These are phyloP conservation scores for Celastrina argiolus DNA, from an alignment of 2,888 invertebrate genomes.

Conservation along the genomic window DNA sequence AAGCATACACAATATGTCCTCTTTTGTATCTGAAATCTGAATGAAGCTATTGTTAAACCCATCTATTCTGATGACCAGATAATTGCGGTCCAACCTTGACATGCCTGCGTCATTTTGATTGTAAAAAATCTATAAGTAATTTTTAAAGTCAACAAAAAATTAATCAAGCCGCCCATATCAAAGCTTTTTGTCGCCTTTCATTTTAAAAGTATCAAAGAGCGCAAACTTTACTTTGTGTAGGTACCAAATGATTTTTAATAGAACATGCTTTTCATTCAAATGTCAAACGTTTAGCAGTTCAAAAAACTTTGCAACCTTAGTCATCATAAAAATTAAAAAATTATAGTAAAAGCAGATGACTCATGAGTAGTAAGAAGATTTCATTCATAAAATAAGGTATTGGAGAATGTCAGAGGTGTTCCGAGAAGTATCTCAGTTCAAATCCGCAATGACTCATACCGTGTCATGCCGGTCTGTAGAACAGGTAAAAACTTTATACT, in stretches of 20 bases:
- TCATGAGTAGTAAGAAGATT: slow-evolving; percentile 33
- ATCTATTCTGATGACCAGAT: slow-evolving; percentile 24
- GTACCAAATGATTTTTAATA: no score
- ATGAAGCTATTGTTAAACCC: neutral
- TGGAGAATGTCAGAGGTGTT: slow-evolving; percentile 41
- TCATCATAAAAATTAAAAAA: slow-evolving; percentile 10
- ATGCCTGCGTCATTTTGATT: slow-evolving; percentile 22
- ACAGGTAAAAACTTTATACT: neutral
- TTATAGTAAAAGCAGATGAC: slow-evolving; percentile 36
- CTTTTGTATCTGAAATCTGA: neutral
- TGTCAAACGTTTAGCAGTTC: no score
- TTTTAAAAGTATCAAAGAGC: neutral
- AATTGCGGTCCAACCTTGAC: slow-evolving; percentile 26
- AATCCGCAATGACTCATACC: slow-evolving; percentile 19
- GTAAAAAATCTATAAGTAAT: neutral
- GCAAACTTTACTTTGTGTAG: neutral
- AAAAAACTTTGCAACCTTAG: neutral
- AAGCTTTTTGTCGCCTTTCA: neutral
- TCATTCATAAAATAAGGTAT: slow-evolving; percentile 34
- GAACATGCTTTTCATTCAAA: no score
- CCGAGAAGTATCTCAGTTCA: slow-evolving; percentile 34
- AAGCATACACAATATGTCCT: neutral
- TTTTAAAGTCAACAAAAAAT: slow-evolving; percentile 5
- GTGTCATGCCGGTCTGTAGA: neutral
- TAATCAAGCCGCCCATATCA: neutral